phyloP scores from a whole-genome alignment of 1,140 invertebrate species.

The Sinella curviseta region DNA sequence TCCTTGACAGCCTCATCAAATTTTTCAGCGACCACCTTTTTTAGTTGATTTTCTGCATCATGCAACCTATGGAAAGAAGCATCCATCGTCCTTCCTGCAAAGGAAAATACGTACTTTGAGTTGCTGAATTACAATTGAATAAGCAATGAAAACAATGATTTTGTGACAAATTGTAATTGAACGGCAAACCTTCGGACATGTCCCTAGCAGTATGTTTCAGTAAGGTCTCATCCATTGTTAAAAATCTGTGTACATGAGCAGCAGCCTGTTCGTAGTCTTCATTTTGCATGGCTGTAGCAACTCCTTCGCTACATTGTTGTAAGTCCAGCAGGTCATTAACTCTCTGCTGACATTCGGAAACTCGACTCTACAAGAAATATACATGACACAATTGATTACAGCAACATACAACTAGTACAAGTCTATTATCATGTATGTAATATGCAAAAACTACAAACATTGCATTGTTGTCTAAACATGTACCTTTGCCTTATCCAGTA shows the following conservation, averaged over 20 bases:
- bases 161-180: too few relatives aligned
- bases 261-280: constrained; percentile 93
- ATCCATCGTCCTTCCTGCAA: constrained; percentile 67
- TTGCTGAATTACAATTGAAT: constrained; percentile 54
- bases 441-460: not conserved
- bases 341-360: constrained; percentile 89
- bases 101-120: constrained; percentile 36
- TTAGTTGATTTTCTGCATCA: constrained; percentile 76
- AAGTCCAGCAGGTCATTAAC: constrained; percentile 96
- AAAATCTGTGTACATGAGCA: constrained; percentile 89
- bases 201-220: constrained; percentile 76
- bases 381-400: too few relatives aligned
- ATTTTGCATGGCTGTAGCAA: constrained; percentile 84
- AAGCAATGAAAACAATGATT: constrained; percentile 56
- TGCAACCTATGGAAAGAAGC: constrained; percentile 80
- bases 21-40: constrained; percentile 71
- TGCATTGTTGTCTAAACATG: constrained; percentile 38
- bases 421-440: too few relatives aligned
- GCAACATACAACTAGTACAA: too few relatives aligned
- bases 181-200: constrained; percentile 62
- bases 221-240: constrained; percentile 90
- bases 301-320: constrained; percentile 92
- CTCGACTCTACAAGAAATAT: constrained; percentile 73
- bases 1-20: constrained; percentile 89
- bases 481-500: constrained; percentile 90